phyloP scores from a whole-genome alignment of 2,797 vertebrate genomes.

The Pseudocheirus occidentalis region DNA sequence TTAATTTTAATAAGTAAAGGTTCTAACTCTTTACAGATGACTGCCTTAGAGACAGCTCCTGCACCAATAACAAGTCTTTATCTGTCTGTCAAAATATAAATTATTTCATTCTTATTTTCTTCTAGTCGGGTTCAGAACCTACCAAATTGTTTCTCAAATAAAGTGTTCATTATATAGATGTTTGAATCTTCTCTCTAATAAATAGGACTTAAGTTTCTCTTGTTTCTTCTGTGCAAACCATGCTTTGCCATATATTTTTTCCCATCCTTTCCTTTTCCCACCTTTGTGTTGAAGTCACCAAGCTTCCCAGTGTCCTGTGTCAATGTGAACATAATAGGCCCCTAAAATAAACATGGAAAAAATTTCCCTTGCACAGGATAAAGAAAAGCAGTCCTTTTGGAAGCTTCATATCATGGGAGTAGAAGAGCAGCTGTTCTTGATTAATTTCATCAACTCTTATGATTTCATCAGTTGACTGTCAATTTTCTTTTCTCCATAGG shows the following conservation, averaged over 20 bases:
- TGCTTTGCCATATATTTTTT: neutral
- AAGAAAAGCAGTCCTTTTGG: slow-evolving; percentile 31
- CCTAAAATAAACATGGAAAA: slow-evolving; percentile 18
- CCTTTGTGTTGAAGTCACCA: neutral
- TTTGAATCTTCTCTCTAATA: neutral
- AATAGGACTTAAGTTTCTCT: neutral
- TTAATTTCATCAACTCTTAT: slow-evolving; percentile 66
- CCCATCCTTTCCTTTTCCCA: neutral
- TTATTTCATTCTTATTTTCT: neutral
- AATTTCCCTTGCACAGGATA: neutral
- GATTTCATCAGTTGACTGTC: slow-evolving; percentile 67
- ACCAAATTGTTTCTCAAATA: neutral
- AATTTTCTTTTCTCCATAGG: slow-evolving; percentile 64
- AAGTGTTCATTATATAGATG: neutral
- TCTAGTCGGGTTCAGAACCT: neutral
- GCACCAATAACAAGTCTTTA: neutral
- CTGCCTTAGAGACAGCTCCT: neutral
- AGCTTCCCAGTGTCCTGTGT: neutral
- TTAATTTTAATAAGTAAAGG: neutral
- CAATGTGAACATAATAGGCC: neutral
- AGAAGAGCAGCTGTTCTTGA: slow-evolving; percentile 68
- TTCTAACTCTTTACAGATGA: no score
- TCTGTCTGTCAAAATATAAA: neutral
- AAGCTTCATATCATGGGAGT: slow-evolving; percentile 52
- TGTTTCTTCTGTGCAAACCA: neutral